Base-by-base conservation (phyloP, 2,888 invertebrate genomes). In the Diploptera punctata region DNA sequence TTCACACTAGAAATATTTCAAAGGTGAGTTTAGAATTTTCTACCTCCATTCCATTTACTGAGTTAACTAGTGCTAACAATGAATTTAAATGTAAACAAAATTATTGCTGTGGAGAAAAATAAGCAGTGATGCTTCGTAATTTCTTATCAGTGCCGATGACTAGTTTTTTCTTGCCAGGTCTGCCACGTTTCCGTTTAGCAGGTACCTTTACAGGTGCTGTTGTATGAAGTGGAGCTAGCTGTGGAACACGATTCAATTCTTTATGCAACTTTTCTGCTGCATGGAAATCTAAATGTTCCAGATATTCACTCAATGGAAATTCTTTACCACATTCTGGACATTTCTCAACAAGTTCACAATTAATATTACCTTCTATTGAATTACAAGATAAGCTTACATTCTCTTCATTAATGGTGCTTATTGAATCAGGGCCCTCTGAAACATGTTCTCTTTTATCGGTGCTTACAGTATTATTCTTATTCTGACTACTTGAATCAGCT, bases 201-300 rank as follows among this genome's bases (percentile, higher is more conserved):
- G 54, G 38, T 18, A 52, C 43, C 69, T 70, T 70, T 71, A 16
- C 21, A 29, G 16, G 29, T 29, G 31, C 26, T 68, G 7, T 16
- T 60, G 19, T 47, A 19, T 24, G 68, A 5, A 13, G 49, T 38
- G 29, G 7, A 43, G 24, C 19, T 61, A n/a, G 47, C 57, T 31
- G 49, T 47, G 49, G 16, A 18, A 16, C 54, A 1, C 72, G 72
- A 79, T 92, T 92, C 7, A 92, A 80, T 82, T 90, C 87, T 77
- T 86, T 84, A 77, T 90, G 93, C 68, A 97, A 81, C 79, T 90
- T 90, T 79, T 90, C 88, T 4, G 97, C 97, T 78, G 92, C 87
- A 81, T 97, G 97, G 81, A 90, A 95, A 84, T 97, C 97, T 78
- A 87, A 82, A 83, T 97, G 97, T 79, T 94, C 92, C 0, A 85